Base-by-base conservation (phyloP, 2,888 invertebrate species). In the Platynereis dumerilii region DNA sequence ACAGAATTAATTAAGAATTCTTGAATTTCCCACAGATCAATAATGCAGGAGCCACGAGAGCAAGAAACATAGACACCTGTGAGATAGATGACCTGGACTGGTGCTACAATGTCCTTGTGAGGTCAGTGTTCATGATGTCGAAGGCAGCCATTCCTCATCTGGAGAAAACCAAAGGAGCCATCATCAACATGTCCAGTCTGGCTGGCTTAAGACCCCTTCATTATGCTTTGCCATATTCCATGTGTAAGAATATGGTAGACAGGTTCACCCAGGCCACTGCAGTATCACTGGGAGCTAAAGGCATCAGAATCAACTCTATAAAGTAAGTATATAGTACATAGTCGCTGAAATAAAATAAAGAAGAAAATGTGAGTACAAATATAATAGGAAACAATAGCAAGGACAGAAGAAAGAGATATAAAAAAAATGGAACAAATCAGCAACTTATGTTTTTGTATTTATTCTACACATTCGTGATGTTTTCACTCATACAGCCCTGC, bases 51-150 rank as follows among this genome's bases (percentile, higher is more conserved):
- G 58, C 58, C 24, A 58, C 58, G 24, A 27, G 45, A 2, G 45
- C 27, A 2, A 22, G 45, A 10, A 10, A 58, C 44, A 24, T 58
- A 2, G 58, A 58, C 22, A 24, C 44, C 3, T 58, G 58, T 44
- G 58, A 58, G 45, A 26, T 45, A 1, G 58, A 58, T 26, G 58
- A 58, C 58, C 45, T 58, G 1, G 58, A 58, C 58, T 58, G 22
- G 26, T 58, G 58, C n/a, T 58, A 44, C 45, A 58, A 58, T 45
- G 58, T 58, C 45, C 45, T 58, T 2, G 58, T 58, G 15, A 27
- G 45, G 12, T 58, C 58, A 12, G 58, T 58, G 45, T 58, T 58
- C 58, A 58, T 58, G 58, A 58, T 58, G 58, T 24, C 58, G 3
- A 58, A 58, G 58, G 45, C 58, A 10, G 44, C 45, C 27, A 44